Evolutionary conservation across 2,797 vertebrate genomes (phyloP).

Genomic region (Coluber constrictor): DNA sequence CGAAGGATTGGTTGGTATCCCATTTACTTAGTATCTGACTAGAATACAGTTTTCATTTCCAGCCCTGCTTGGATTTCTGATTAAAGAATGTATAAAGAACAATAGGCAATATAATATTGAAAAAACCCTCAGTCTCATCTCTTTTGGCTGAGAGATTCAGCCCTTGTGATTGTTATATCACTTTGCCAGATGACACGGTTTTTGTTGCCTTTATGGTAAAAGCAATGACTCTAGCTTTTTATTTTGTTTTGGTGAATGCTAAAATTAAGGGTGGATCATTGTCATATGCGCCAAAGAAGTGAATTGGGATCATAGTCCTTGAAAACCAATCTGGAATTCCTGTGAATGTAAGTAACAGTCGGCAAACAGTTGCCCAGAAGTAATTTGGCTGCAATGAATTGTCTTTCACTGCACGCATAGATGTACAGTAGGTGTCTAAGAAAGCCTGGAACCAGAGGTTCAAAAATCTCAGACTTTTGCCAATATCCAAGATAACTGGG

Average conservation of each 20-base stretch:
- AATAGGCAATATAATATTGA: neutral
- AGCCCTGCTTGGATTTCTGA: neutral
- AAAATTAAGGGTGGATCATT: neutral
- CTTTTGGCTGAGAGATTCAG: neutral
- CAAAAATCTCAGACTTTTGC: neutral
- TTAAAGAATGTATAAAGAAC: constrained; percentile 23
- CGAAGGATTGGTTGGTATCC: neutral
- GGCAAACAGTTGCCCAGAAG: neutral
- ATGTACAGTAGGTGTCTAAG: neutral
- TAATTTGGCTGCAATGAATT: neutral
- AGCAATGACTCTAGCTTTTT: neutral
- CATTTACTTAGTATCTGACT: neutral
- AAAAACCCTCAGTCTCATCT: neutral
- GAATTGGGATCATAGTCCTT: neutral
- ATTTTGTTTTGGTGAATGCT: neutral
- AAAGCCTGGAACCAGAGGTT: neutral
- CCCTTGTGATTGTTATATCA: neutral
- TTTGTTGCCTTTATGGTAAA: neutral
- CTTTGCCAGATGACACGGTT: neutral
- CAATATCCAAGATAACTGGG: neutral
- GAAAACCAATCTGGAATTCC: neutral
- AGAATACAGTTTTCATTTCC: neutral
- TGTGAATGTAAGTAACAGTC: neutral
- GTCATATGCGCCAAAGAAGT: neutral
- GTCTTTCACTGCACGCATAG: too few relatives aligned